A percentile compares a stretch with the other conserved stretches of the same genome.
Evolutionary conservation across 2,888 invertebrate genomes (phyloP).

Genomic region (Elegia similella): DNA sequence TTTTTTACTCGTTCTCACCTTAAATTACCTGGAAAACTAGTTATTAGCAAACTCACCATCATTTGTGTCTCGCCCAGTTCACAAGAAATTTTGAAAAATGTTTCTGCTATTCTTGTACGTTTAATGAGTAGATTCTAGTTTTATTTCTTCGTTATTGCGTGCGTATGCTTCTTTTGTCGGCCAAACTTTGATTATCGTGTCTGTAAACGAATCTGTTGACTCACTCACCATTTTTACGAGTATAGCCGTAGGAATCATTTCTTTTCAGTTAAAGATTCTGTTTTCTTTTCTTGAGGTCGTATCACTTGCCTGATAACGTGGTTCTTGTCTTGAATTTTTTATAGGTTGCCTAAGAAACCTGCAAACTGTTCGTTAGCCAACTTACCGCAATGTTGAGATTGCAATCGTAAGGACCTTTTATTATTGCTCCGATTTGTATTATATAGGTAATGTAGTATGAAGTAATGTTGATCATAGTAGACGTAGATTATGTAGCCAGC

Average conservation of each 20-base stretch:
- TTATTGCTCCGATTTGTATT: too few species aligned
- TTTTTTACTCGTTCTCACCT: not conserved
- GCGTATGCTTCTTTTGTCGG: not conserved
- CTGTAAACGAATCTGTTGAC: not conserved
- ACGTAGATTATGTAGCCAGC: too few species aligned
- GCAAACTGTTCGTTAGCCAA: not conserved
- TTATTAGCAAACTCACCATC: not conserved
- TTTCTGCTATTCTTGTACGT: too few species aligned
- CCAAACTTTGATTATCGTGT: not conserved
- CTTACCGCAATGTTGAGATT: not conserved
- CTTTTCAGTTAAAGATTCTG: not conserved
- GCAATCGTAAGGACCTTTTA: too few species aligned
- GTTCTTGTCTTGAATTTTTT: not conserved
- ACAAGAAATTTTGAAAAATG: too few species aligned
- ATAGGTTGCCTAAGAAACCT: not conserved
- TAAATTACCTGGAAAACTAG: not conserved
- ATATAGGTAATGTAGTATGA: too few species aligned
- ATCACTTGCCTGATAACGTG: not conserved
- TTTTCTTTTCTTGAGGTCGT: not conserved
- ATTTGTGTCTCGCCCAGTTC: too few species aligned
- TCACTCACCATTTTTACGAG: not conserved
- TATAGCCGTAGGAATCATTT: not conserved
- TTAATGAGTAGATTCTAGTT: too few species aligned
- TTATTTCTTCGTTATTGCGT: too few species aligned
- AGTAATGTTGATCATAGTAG: too few species aligned